A percentile compares a stretch with the other conserved stretches of the same genome.
Conservation (phyloP, 2,113 vertebrate species). For the Nothocercus nigrocapillus region DNA sequence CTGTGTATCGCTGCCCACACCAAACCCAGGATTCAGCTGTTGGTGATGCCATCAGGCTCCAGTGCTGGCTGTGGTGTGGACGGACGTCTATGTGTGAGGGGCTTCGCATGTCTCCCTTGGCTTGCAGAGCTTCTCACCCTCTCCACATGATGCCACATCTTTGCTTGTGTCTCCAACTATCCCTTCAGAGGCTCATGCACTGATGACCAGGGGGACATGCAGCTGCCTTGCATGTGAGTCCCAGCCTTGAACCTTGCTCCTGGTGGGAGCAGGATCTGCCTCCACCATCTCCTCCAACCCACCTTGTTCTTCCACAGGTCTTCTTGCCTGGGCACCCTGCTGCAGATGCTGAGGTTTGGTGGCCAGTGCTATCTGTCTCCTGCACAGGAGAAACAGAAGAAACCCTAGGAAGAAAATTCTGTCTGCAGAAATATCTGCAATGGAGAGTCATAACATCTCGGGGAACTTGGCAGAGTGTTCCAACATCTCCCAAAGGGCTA, state of each 20-base stretch:
- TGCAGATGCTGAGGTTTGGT: too few relatives aligned
- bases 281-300: too few relatives aligned
- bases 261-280: too few relatives aligned
- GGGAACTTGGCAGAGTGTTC: not conserved
- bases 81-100: not conserved
- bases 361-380: too few relatives aligned
- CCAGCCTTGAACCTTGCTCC: too few relatives aligned
- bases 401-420: not conserved
- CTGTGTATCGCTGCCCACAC: not conserved
- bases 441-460: not conserved
- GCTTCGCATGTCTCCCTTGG: not conserved
- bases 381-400: not conserved
- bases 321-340: too few relatives aligned
- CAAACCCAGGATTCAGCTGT: rapidly evolving
- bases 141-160: not conserved
- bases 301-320: too few relatives aligned
- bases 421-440: not conserved
- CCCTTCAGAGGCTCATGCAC: not conserved
- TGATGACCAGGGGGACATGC: too few relatives aligned
- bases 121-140: not conserved
- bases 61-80: rapidly evolving
- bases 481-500: not conserved
- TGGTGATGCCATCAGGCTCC: not conserved
- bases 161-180: not conserved
- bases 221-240: too few relatives aligned